Base-by-base conservation (phyloP, 2,113 vertebrate species). In the Mirounga angustirostris region DNA sequence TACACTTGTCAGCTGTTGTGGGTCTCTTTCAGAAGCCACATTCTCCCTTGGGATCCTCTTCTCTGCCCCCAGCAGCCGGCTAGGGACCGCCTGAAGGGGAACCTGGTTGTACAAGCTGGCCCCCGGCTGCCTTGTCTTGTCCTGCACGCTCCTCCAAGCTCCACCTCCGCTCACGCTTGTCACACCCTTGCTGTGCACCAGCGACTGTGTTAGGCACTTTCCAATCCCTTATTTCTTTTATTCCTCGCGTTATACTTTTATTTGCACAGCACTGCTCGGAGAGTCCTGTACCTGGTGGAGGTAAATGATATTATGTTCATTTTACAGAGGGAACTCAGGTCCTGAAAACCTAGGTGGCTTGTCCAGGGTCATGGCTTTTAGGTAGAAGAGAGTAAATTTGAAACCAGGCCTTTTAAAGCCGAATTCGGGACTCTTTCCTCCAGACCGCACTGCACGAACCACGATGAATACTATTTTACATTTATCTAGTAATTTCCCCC, bases 381-480 rank as follows among this genome's bases (percentile, higher is more conserved):
- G 63, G 50, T 5, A 28, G 89, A 89, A 69, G 26, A 63, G 78
- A 10, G 50, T 88, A 61, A 52, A 85, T 63, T 85, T 74, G 56
- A 96, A 89, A 52, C 14, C 33, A 59, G 18, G 22, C 26, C 40
- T 71, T 3, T 69, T 54, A 19, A 84, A 50, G 16, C 76, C 40
- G 59, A 74, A n/a, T 40, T 30, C 0, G 2, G 81, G 16, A 19
- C n/a, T 19, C 18, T n/a, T n/a, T 46, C 85, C 21, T 71, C 46
- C 28, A 79, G 71, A 56, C 46, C 36, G 5, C 79, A 30, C 15
- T 19, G 30, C 1, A 11, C 30, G 92, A 82, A 63, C 46, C 30
- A 2, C 5, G 8, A 24, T 30, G 2, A 18, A 67, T 2, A 11
- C 43, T 69, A 7, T 14, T 15, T 63, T 10, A 46, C 0, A 1